Percentiles rank a stretch among this genome's conserved stretches.
phyloP scores from a whole-genome alignment of 2,888 invertebrate species.

The Pherbina coryleti region DNA sequence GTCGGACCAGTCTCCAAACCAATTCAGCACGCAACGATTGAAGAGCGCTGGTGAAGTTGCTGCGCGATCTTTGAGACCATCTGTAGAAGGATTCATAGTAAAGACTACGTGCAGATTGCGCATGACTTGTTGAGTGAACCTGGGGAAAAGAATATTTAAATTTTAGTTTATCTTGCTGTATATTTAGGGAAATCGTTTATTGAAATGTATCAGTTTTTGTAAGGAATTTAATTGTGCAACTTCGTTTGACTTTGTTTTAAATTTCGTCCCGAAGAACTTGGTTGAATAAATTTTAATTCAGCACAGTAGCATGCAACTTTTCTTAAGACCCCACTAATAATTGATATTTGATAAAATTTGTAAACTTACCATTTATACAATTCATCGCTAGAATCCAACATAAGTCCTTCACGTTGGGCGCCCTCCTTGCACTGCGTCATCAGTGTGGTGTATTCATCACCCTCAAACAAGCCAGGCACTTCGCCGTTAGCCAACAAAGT shows the following conservation, averaged over 20 bases:
- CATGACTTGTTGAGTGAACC: slow-evolving; percentile 98
- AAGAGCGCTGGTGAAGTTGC: slow-evolving; percentile 99
- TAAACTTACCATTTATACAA: slow-evolving; percentile 89
- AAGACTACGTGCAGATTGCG: slow-evolving; percentile 99
- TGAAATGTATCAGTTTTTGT: too few species aligned
- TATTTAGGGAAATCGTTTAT: too few species aligned
- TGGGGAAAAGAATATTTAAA: slow-evolving; percentile 19
- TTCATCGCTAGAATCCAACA: slow-evolving; percentile 98
- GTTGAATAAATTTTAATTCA: too few species aligned
- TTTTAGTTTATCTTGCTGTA: too few species aligned
- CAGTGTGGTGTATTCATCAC: slow-evolving; percentile 97
- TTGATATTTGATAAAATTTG: background rate
- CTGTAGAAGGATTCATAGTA: slow-evolving; percentile 99
- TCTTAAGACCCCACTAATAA: background rate
- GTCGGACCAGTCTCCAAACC: slow-evolving; percentile 99
- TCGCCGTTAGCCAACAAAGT: slow-evolving; percentile 98
- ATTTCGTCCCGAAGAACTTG: too few species aligned
- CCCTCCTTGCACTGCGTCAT: slow-evolving; percentile 99
- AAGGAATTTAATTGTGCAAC: too few species aligned
- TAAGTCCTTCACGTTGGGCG: slow-evolving; percentile 96
- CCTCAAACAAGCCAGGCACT: slow-evolving; percentile 92
- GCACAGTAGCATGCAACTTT: background rate
- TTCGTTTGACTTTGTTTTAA: too few species aligned
- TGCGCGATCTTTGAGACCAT: slow-evolving; percentile 97
- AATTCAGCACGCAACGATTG: slow-evolving; percentile 98